Conservation (phyloP, 1,140 invertebrate genomes). For the Berghia stephanieae region DNA sequence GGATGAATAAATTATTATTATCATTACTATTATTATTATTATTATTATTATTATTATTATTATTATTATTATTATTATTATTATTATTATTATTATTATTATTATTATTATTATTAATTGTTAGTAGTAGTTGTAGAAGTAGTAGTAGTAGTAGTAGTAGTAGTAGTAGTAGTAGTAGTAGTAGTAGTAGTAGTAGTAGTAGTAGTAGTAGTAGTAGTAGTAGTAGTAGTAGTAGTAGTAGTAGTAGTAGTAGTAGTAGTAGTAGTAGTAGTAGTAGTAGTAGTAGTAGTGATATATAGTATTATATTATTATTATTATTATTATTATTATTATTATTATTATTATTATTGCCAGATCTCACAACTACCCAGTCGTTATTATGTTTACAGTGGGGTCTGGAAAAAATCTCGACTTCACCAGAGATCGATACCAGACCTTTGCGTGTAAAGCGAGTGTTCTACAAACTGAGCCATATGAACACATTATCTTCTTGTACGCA, state of each 20-base stretch:
- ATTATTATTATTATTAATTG: background rate
- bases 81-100: background rate
- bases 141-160: conserved; percentile 2
- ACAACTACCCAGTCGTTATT: no score
- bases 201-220: conserved; percentile 7
- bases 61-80: no score
- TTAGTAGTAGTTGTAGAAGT: conserved; percentile 3
- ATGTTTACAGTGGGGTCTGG: no score
- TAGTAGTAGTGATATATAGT: background rate
- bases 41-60: no score
- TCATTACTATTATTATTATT: no score
- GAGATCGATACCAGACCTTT: no score
- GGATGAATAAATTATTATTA: no score
- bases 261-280: conserved; percentile 7
- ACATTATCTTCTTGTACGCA: no score
- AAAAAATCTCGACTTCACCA: no score
- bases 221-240: conserved; percentile 8
- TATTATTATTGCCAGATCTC: background rate
- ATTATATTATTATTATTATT: background rate
- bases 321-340: background rate
- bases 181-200: conserved; percentile 7
- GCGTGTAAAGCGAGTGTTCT: no score
- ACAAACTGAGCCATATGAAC: no score
- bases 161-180: conserved; percentile 4
- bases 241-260: conserved; percentile 7